Conservation (phyloP, 2,888 invertebrate genomes). For the Physocephala rufipes region DNA sequence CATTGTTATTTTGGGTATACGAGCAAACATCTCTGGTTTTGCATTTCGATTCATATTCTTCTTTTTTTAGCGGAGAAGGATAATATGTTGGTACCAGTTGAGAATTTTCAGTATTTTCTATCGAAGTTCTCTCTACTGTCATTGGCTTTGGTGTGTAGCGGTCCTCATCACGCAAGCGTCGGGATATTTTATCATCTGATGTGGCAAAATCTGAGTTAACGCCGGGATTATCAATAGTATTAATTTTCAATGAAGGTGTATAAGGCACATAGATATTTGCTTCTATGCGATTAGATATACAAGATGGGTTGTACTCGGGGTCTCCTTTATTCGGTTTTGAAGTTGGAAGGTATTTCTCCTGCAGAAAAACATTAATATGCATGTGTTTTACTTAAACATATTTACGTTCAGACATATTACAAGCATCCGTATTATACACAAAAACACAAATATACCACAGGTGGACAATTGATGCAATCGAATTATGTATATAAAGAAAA, state of each 20-base stretch:
- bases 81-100: conserved; percentile 34
- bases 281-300: neutral
- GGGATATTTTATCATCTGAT: conserved; percentile 9
- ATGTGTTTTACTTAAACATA: too few relatives aligned
- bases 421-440: too few relatives aligned
- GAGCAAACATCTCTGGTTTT: too few relatives aligned
- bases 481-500: too few relatives aligned
- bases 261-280: conserved; percentile 36
- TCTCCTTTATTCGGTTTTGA: neutral
- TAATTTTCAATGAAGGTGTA: conserved; percentile 37
- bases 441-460: too few relatives aligned
- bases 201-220: conserved; percentile 6
- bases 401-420: too few relatives aligned
- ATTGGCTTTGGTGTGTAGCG: conserved; percentile 39
- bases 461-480: too few relatives aligned
- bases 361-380: too few relatives aligned
- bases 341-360: too few relatives aligned
- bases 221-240: neutral
- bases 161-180: conserved; percentile 32
- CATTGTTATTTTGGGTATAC: conserved; percentile 13
- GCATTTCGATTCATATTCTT: neutral
- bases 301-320: conserved; percentile 21
- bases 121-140: neutral
- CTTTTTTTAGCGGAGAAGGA: conserved; percentile 26
- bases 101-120: neutral